Conservation (phyloP, 2,797 vertebrate species). For the Pangasius djambal region DNA sequence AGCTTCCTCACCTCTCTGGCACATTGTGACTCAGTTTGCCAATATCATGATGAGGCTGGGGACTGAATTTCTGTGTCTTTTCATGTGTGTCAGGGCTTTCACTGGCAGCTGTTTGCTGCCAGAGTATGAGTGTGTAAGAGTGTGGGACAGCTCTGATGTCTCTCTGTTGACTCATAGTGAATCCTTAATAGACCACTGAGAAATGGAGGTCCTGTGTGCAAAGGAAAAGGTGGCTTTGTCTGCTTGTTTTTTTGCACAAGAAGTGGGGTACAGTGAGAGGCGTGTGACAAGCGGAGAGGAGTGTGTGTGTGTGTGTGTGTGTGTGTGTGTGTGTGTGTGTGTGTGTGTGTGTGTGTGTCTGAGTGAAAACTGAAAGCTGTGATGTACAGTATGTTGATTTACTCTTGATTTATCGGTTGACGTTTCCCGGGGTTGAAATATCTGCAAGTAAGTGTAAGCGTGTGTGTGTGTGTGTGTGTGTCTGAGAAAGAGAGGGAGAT, state of each 20-base stretch:
- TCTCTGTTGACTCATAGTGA: slow-evolving; percentile 38
- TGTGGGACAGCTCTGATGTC: slow-evolving; percentile 41
- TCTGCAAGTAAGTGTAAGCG: not conserved
- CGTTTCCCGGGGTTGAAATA: not conserved
- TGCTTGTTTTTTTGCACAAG: not conserved
- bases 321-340: not conserved
- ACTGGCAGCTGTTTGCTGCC: slow-evolving; percentile 45
- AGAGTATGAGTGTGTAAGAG: slow-evolving; percentile 32
- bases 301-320: slow-evolving; percentile 5
- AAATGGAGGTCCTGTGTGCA: slow-evolving; percentile 24
- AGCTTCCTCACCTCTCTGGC: not conserved
- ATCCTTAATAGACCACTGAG: slow-evolving; percentile 35
- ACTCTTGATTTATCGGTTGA: not conserved
- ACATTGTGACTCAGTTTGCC: slow-evolving; percentile 25
- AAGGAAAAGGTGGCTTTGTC: not conserved
- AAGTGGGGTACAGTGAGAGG: not conserved
- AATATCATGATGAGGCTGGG: slow-evolving; percentile 5
- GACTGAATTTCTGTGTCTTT: slow-evolving; percentile 28
- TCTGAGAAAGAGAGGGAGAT: not conserved
- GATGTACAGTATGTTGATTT: not conserved
- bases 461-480: not conserved
- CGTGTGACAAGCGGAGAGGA: not conserved
- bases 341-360: not conserved
- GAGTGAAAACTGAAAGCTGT: not conserved
- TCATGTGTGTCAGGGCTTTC: slow-evolving; percentile 44